Evolutionary conservation across 2,113 vertebrate genomes (phyloP).

Genomic region (Coptodon bakossiorum): DNA sequence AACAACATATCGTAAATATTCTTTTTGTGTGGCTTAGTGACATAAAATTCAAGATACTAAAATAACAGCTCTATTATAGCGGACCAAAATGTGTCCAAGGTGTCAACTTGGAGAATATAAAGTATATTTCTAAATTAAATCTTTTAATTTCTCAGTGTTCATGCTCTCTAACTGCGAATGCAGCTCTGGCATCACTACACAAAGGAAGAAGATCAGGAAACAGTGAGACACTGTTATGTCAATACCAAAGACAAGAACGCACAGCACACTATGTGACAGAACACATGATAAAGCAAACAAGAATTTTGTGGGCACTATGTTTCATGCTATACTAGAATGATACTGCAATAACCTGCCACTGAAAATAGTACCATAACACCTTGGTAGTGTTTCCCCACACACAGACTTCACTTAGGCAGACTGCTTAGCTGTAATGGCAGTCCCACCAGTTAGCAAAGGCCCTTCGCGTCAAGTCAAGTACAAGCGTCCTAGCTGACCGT

Average conservation of each 20-base stretch:
- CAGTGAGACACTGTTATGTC: neutral
- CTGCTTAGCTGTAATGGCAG: neutral
- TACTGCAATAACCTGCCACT: neutral
- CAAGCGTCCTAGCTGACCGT: neutral
- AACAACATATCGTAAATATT: neutral
- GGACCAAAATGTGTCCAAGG: neutral
- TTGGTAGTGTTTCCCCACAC: neutral
- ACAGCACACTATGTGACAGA: neutral
- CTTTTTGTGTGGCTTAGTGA: neutral
- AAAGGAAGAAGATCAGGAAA: neutral
- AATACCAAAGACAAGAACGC: neutral
- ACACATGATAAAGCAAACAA: neutral
- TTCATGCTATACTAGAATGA: neutral
- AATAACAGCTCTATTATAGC: neutral
- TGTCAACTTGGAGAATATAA: neutral
- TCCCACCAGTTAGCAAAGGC: neutral
- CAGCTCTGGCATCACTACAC: neutral
- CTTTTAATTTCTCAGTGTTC: neutral
- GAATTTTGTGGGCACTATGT: neutral
- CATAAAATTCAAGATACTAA: neutral
- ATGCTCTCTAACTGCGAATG: neutral
- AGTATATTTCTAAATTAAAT: neutral
- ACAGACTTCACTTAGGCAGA: neutral
- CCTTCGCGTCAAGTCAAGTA: neutral
- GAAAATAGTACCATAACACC: neutral